Conservation (phyloP, 2,797 vertebrate genomes). For the Naso thynnoides region DNA sequence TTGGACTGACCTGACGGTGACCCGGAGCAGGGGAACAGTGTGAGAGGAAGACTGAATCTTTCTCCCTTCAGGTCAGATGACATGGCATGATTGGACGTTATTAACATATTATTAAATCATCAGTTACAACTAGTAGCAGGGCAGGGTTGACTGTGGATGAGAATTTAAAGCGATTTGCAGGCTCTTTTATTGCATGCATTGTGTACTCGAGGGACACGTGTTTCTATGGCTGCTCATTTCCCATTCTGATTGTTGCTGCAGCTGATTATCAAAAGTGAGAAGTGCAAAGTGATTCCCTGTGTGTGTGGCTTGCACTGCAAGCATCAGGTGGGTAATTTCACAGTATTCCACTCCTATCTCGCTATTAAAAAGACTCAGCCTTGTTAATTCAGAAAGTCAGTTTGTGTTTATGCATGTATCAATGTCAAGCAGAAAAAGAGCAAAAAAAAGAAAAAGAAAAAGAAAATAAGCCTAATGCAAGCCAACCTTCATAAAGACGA, state of each 20-base stretch:
- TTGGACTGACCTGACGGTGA: constrained; percentile 63
- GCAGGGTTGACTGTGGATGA: constrained; percentile 40
- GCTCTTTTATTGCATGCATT: constrained; percentile 29
- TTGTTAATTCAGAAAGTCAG: constrained; percentile 40
- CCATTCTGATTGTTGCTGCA: constrained; percentile 46
- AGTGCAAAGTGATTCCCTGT: constrained; percentile 41
- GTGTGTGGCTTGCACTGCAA: constrained; percentile 4
- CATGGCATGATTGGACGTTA: constrained; percentile 38
- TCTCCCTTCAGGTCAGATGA: constrained; percentile 26
- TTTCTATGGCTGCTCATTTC: constrained; percentile 41
- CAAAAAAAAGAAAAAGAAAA: background rate
- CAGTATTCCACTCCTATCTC: constrained; percentile 29
- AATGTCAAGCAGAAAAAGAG: constrained; percentile 26
- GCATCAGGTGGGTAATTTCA: constrained; percentile 66
- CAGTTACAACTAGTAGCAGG: constrained; percentile 39
- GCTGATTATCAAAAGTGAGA: constrained; percentile 61
- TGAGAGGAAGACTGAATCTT: constrained; percentile 45
- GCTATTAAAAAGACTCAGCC: constrained; percentile 41
- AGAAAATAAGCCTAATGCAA: no score
- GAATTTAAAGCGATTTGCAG: constrained; percentile 37
- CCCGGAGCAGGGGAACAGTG: constrained; percentile 35
- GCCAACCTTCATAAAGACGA: constrained; percentile 4
- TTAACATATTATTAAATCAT: constrained; percentile 64
- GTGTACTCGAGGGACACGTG: constrained; percentile 5
- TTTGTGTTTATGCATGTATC: constrained; percentile 18